Evolutionary conservation across 2,797 vertebrate genomes (phyloP).

Genomic region (Lerista edwardsae): DNA sequence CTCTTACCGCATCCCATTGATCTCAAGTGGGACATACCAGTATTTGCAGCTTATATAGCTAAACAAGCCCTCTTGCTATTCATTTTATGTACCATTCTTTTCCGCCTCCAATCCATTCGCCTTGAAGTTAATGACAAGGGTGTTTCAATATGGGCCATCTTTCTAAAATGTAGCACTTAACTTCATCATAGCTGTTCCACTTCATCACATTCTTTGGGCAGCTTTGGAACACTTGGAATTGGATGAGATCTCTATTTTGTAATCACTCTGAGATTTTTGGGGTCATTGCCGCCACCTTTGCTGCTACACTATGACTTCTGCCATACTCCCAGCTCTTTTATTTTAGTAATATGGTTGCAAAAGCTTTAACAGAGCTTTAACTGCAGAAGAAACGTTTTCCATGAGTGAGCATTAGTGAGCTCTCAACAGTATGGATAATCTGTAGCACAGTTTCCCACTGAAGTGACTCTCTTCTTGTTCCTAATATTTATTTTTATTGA

Average conservation of each 20-base stretch:
- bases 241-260: not conserved
- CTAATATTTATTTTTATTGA: not conserved
- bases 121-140: not conserved
- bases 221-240: constrained; percentile 13
- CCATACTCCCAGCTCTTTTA: not conserved
- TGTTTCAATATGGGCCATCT: not conserved
- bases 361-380: not conserved
- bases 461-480: not conserved
- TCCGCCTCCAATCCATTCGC: not conserved
- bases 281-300: constrained; percentile 11
- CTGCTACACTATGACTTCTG: constrained; percentile 18
- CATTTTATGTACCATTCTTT: not conserved
- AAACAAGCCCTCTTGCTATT: not conserved
- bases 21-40: not conserved
- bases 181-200: constrained; percentile 16
- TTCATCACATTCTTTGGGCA: constrained; percentile 1
- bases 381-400: not conserved
- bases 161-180: not conserved
- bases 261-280: constrained; percentile 16
- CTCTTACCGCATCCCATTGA: not conserved
- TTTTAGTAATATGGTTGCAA: not conserved
- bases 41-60: not conserved
- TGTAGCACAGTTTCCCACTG: not conserved
- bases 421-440: not conserved
- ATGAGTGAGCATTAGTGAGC: not conserved